Evolutionary conservation across 2,888 invertebrate species (phyloP), one percentile per base, ranked within the genome.

Genomic region (Anorthoa munda): DNA sequence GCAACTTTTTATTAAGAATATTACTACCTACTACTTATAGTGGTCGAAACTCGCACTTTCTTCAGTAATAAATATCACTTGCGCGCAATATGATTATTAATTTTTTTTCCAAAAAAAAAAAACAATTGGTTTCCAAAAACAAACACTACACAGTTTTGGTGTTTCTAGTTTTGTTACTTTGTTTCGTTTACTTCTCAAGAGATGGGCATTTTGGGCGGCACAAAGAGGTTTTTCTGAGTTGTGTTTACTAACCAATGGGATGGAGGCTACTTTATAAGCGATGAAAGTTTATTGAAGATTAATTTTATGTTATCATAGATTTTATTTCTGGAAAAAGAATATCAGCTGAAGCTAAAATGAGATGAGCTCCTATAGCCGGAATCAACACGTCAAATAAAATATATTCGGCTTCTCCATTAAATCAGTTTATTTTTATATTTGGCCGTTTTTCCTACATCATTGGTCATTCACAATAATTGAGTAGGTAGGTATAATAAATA

Each of bases 401-500:
- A 58, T 58, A 13, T 13, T 56, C 18, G 26, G 2, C 7, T 5
- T 4, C 21, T 53, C 4, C 12, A 53, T 21, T 53, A 18, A 58
- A 53, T 66, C 3, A 9, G 55, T 18, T 18, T 55, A 17, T 39
- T 73, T 46, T 23, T 26, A 50, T 11, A 18, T 50, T 13, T 26
- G n/a, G 3, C 12, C 2, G 12, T 45, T 17, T 48, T 60, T 26
- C 18, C 15, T n/a, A 3, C 1, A 23, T 56, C 12, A 53, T 59
- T 11, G 3, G 4, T 12, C 4, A 1, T 18, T 58, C 4, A 53
- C 59, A 39, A 69, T 53, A 46, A 18, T n/a, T 63, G 12, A 63
- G 53, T 55, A 55, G 21, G 0, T 50, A 48, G 39, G 2, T 64
- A 17, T 13, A 45, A 76, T 76, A 68, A 26, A 64, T 66, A 39